Base-by-base conservation (phyloP, 2,797 vertebrate genomes). In the Poecilia gillii region DNA sequence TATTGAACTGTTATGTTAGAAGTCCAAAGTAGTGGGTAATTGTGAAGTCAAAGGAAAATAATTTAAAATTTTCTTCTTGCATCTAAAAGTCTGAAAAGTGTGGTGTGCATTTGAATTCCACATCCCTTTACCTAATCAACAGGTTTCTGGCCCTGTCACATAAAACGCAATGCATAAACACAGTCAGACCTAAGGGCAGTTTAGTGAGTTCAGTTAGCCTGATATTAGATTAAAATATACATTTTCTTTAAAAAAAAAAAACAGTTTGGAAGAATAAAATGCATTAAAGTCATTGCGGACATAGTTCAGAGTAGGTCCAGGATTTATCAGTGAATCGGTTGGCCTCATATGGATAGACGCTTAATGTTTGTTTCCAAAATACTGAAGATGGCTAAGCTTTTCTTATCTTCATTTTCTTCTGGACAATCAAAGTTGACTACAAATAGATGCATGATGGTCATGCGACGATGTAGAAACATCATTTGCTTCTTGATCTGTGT, bases 391-490 rank as follows among this genome's bases (percentile, higher is more conserved):
- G 0, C 41, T 45, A 43, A 45, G 68, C 39, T 16, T 45, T n/a
- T 41, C 25, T 16, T 55, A 43, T 74, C 33, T 57, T 57, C 36
- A 74, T 6, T 41, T 33, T 55, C 23, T 23, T 55, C 49, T n/a
- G 47, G 1, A 41, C 2, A 36, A 49, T n/a, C 33, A 55, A 16
- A 36, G 33, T 41, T 39, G 36, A 74, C 72, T 55, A 23, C 33
- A 74, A 74, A 53, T 51, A 74, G 72, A 74, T 41, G 31, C 23
- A 53, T 36, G 72, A 74, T 55, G 47, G 12, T 53, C 31, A 25
- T 25, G 31, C 1, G 3, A 72, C 11, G 8, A n/a, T 55, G 20
- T 18, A 12, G 33, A 74, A 74, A 51, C 47, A 73, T 11, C 28
- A 47, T 9, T 33, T 72, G 46, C 33, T 51, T 53, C 33, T 53